These are phyloP conservation scores for Wiebesia pumilae DNA, from an alignment of 1,140 invertebrate genomes.

Conservation along the genomic window DNA sequence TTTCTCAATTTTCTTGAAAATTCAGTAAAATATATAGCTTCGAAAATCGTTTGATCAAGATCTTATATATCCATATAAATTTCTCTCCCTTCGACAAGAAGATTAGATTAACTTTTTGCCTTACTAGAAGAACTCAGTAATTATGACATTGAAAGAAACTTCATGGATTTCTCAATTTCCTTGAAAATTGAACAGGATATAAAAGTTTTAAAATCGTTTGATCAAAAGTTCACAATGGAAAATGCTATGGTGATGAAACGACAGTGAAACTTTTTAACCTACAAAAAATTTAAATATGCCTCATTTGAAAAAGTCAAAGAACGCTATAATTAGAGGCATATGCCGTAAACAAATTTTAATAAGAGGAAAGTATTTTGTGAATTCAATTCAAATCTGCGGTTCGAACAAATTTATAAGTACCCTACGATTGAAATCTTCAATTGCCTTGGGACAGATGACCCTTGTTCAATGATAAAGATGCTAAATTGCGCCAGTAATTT, in stretches of 20 bases:
- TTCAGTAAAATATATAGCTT: conserved; percentile 9
- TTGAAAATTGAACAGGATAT: not conserved
- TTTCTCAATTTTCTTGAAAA: conserved; percentile 2
- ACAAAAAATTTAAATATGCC: not conserved
- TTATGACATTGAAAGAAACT: conserved; percentile 25
- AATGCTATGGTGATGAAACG: not conserved
- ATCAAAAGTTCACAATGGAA: conserved; percentile 5
- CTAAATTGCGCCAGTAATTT: not conserved
- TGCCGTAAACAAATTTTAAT: not conserved
- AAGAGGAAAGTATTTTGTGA: not conserved
- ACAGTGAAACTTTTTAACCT: not conserved
- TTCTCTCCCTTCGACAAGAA: conserved; percentile 7
- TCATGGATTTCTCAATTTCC: conserved; percentile 24
- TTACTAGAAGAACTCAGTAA: not conserved
- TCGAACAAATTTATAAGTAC: not conserved
- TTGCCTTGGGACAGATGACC: not conserved
- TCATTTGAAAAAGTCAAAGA: not conserved
- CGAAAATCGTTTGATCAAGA: conserved; percentile 5
- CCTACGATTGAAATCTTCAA: not conserved
- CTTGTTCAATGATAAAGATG: not conserved
- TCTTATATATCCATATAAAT: conserved; percentile 9
- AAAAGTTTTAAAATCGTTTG: conserved; percentile 13
- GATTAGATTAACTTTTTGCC: conserved; percentile 13
- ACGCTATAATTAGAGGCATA: not conserved
- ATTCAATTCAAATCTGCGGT: not conserved